Conservation (phyloP, 2,888 invertebrate genomes). For the Eristalinus aeneus region DNA sequence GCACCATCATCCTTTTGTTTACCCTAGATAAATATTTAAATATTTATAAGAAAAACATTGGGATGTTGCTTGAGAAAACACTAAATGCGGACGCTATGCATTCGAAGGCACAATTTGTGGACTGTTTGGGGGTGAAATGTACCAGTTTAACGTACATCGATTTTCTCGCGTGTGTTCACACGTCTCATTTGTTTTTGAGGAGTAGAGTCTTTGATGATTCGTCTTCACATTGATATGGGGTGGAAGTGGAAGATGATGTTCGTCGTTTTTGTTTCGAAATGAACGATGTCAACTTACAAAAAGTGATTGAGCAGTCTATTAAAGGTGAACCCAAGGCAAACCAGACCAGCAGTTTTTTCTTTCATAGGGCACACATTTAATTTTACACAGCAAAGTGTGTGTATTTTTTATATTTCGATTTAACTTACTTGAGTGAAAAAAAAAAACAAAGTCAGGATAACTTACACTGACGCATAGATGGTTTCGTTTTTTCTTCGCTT, state of each 20-base stretch:
- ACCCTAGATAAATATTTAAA: constrained; percentile 79
- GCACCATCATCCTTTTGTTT: constrained; percentile 74
- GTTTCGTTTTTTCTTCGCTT: too few species aligned
- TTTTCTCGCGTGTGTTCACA: neutral
- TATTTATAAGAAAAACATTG: constrained; percentile 79
- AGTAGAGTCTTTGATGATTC: neutral
- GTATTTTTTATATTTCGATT: too few species aligned
- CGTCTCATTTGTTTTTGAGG: neutral
- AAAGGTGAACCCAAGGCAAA: too few species aligned
- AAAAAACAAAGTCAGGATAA: too few species aligned
- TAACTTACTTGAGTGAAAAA: too few species aligned
- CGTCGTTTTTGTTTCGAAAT: neutral
- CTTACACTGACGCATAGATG: too few species aligned
- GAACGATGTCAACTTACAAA: neutral
- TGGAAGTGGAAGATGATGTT: neutral
- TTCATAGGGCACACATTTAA: too few species aligned
- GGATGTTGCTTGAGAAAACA: constrained; percentile 79
- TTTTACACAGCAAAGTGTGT: too few species aligned
- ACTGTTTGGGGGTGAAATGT: neutral
- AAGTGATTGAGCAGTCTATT: neutral
- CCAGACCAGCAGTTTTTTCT: too few species aligned
- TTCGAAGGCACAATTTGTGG: constrained; percentile 44
- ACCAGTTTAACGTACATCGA: neutral
- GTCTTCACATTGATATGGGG: neutral
- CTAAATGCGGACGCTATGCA: constrained; percentile 65